phyloP scores from a whole-genome alignment of 2,113 vertebrate genomes.

The Thalassarche chlororhynchos region DNA sequence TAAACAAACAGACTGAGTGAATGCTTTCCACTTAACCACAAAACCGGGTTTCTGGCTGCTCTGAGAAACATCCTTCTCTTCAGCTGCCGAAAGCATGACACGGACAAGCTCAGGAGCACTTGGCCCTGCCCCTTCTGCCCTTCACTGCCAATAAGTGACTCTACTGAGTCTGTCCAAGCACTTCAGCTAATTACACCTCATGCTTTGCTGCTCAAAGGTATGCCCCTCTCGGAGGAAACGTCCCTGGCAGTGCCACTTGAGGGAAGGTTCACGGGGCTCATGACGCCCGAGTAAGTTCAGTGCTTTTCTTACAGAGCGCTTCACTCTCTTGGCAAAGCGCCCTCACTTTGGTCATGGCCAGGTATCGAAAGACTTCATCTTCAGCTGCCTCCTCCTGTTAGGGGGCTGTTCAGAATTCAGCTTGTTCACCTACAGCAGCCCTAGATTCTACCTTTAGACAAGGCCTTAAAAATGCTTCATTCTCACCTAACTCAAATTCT shows the following conservation, averaged over 20 bases:
- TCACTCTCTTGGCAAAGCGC: not conserved
- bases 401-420: not conserved
- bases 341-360: not conserved
- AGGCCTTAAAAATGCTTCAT: not conserved
- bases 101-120: not conserved
- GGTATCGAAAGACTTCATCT: not conserved
- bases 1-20: not conserved
- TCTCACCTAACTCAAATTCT: not conserved
- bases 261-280: not conserved
- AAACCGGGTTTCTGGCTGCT: not conserved
- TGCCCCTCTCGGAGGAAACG: not conserved
- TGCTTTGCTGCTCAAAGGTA: not conserved
- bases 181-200: not conserved
- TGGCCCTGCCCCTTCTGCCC: not conserved
- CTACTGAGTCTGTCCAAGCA: not conserved
- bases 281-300: not conserved
- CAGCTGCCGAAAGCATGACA: not conserved
- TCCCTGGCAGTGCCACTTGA: not conserved
- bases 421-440: not conserved
- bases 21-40: not conserved
- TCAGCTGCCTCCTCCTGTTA: not conserved
- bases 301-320: not conserved
- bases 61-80: not conserved
- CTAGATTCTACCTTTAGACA: not conserved
- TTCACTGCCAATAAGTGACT: not conserved